Base-by-base conservation (phyloP, 2,113 vertebrate genomes). In the Lagopus leucura region DNA sequence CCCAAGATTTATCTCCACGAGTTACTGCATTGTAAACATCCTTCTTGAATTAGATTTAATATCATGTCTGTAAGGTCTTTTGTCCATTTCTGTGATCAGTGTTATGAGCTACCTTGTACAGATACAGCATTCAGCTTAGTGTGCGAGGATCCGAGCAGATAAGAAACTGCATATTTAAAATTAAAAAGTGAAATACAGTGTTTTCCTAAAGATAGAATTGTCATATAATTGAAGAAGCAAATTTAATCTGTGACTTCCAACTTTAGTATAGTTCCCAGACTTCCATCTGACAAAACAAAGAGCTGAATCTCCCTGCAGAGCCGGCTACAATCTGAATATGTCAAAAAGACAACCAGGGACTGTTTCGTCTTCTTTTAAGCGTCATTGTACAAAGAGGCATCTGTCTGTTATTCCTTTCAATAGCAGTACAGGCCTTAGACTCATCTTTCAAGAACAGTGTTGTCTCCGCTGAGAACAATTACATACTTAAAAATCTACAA, bases 381-480 rank as follows among this genome's bases (percentile, higher is more conserved):
- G 75, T 54, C 54, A 82, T 93, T 95, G 38, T 89, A 71, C 17
- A 77, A 72, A 72, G 43, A 82, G 60, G 21, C 82, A 94, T 89
- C 58, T 88, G 60, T 79, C 88, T 94, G 61, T 93, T 88, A 85
- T 60, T 95, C 50, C 52, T 95, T 87, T 96, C 91, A 91, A 60
- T 69, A 86, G 79, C 58, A 66, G 82, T 61, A 36, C 66, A 84
- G 82, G 30, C 47, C 63, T 69, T 45, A 82, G 36, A 85, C 40
- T 86, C 48, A 52, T 10, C 5, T 92, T 72, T 88, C 61, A 86
- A 84, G 50, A 86, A 48, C 3, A 69, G 43, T 11, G 30, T 57
- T 57, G 24, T 88, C 47, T 86, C 65, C 61, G 43, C 65, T 14
- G 61, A 86, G 72, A 48, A 58, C 43, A 78, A 48, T 32, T 90